Evolutionary conservation across 2,113 vertebrate species (phyloP), one percentile per base, ranked within the genome.

Genomic region (Cyanoderma ruficeps): DNA sequence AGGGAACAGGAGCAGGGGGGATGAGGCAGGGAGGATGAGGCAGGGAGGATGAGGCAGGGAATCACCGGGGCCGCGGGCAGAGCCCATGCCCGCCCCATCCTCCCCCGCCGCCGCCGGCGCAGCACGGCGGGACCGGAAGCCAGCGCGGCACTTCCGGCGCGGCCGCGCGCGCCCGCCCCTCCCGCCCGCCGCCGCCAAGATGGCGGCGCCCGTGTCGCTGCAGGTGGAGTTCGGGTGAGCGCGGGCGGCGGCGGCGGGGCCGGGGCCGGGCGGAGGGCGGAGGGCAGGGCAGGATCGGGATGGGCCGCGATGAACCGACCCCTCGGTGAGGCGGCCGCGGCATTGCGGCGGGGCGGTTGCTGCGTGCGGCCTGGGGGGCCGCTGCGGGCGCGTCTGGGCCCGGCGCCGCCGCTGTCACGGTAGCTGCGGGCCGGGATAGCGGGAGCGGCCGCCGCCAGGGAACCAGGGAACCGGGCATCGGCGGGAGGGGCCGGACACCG

Each of bases 211-310:
- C 98, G 39, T 99, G 94, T 97, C 97, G 42, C 91, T 99, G 80
- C 98, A 98, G 61, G 97, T 99, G 98, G 99, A 99, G 96, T 99
- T 99, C 96, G 98, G 99, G 99, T 99, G 97, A 97, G 99, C 93
- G 95, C 86, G 80, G 74, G 84, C 70, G 91, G 93, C 70, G 67
- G 80, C 86, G 53, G 76, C 57, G 65, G 74, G 53, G 53, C 7
- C 30, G 16, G 52, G 70, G 16, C 59, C 24, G 59, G 35, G 59
- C 15, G 41, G 20, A 56, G 59, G 35, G 59, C 15, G 41, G 20
- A 56, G 33, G 20, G 55, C 31, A 56, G 55, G 11, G 15, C 68
- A 35, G 44, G 28, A 37, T 24, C 13, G 53, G 28, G 53, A 22
- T 6, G 47, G 22, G 30, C 27, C 15, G 76, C 39, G 47, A 15